Conservation (phyloP, 2,113 vertebrate species). For the Pagrus major region DNA sequence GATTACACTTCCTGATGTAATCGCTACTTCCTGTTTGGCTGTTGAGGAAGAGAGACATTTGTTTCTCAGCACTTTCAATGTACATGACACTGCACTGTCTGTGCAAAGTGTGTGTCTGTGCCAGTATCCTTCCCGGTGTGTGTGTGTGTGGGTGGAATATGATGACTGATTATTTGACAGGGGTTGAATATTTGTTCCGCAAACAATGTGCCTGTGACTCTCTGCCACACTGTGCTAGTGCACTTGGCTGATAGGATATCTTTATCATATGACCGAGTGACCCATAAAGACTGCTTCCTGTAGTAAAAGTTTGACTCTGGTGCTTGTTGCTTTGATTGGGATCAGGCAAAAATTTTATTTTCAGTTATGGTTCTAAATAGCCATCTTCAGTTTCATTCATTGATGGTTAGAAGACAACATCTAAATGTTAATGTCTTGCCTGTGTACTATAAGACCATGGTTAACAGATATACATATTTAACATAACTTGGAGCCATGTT, state of each 20-base stretch:
- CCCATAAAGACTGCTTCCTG: constrained; percentile 14
- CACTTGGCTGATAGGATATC: constrained; percentile 29
- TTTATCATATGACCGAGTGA: constrained; percentile 39
- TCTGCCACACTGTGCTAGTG: constrained; percentile 9
- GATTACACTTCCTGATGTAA: constrained; percentile 67
- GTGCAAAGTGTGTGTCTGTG: neutral
- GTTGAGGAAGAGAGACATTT: constrained; percentile 35
- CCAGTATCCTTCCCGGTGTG: neutral
- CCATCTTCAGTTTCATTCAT: neutral
- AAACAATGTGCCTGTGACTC: constrained; percentile 8
- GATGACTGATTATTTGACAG: constrained; percentile 22
- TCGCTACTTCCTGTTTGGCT: constrained; percentile 62
- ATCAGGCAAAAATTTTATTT: neutral
- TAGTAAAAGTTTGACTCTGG: neutral
- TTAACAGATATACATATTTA: neutral
- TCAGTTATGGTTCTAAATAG: neutral
- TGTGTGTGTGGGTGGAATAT: constrained; percentile 6
- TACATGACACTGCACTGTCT: constrained; percentile 12
- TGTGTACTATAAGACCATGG: neutral
- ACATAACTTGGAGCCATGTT: neutral
- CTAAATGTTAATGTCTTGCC: neutral
- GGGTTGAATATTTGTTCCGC: constrained; percentile 26
- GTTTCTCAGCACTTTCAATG: constrained; percentile 17
- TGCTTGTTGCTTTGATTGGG: neutral
- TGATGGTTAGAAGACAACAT: neutral